Evolutionary conservation across 2,888 invertebrate genomes (phyloP), one percentile per base, ranked within the genome.

Genomic region (Dryobota labecula): DNA sequence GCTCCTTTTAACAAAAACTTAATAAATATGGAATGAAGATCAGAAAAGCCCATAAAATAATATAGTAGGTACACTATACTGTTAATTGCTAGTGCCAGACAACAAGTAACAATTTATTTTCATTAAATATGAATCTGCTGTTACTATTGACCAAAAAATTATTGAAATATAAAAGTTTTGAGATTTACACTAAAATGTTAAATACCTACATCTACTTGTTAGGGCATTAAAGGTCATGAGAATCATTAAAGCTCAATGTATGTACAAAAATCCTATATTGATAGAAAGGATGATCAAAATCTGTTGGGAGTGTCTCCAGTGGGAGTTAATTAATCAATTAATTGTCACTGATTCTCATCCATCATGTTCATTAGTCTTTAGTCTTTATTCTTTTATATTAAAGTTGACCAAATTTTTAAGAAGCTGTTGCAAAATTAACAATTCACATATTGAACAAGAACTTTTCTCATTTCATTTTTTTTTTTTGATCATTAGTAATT

Each of bases 11-110:
- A 61, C 13, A 72, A 74, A 78, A 66, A 73, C 77, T 80, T 82
- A 80, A 78, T 70, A 41, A 58, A 63, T 88, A 91, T 84, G 91
- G 91, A 93, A 93, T 93, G 90, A 93, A 91, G 89, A 92, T 91
- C 90, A 88, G 78, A 80, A 76, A 76, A 81, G 90, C 86, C 88
- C 90, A 87, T 88, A 74, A 67, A 78, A 86, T 70, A 75, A 63
- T 65, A 70, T 49, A 84, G 72, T 69, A 70, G 69, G 70, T 78
- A 75, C 67, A 73, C 70, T 75, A 73, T 72, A 72, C 62, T 56
- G 73, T 76, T 74, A 77, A 68, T 76, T 76, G 67, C 58, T 73
- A 72, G 73, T 84, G 49, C 70, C 71, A 80, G 74, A 76, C 78
- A 80, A 80, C 72, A 76, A 79, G 38, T 70, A 69, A 69, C 66